Base-by-base conservation (phyloP, 2,888 invertebrate genomes). In the Drosophila suboccidentalis region DNA sequence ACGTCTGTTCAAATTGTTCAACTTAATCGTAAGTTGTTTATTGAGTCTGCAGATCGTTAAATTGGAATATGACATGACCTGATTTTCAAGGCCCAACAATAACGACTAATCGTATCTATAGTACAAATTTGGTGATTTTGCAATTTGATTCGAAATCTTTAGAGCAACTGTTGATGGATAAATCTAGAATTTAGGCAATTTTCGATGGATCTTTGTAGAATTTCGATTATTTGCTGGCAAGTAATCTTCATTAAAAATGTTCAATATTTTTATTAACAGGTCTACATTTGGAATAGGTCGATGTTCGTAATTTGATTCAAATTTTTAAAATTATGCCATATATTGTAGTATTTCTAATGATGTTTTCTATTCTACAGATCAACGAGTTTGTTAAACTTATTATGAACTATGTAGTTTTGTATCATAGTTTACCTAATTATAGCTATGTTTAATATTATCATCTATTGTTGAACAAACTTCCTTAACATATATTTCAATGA, bases 11-110 rank as follows among this genome's bases (percentile, higher is more conserved):
- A 68, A 61, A 60, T 57, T 58, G 38, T 55, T 63, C 3, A 62
- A 70, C 53, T 58, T 71, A 71, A 71, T 54, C 50, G 67, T 64
- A 75, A 71, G 77, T 63, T 78, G 79, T 78, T 77, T 77, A 78
- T 67, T 53, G 47, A 68, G 32, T 43, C 29, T 38, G 36, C 29
- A 39, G 67, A 67, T 71, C 77, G 57, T 75, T 15, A 75, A 79
- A 32, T 41, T 39, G 53, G 36, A 22, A 53, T 61, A 75, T 79
- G 67, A 71, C 57, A 71, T 78, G 71, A 61, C 67, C 66, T 60
- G 59, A 67, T 67, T 71, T 57, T 54, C 79, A 77, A 74, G 75
- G 65, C 68, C 47, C 32, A 38, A 17, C 59, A 22, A 43, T 26
- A 69, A 29, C 19, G 36, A 32, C 19, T 34, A 8, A 1, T 19